Conservation (phyloP, 2,888 invertebrate species). For the Miltochrista miniata region DNA sequence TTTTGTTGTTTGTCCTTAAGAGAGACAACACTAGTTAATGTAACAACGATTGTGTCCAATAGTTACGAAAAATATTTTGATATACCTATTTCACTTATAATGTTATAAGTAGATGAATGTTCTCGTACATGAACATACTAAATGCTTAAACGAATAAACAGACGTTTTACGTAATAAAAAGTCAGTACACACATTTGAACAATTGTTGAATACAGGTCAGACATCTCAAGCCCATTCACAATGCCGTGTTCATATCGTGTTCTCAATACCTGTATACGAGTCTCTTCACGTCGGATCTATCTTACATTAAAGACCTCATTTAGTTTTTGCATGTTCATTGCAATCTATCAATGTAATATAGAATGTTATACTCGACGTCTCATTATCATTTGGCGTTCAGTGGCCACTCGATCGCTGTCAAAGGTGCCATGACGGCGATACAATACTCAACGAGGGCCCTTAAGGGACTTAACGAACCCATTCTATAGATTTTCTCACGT, state of each 20-base stretch:
- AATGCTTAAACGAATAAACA: too few species aligned
- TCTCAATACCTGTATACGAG: neutral
- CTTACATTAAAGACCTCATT: constrained; percentile 26
- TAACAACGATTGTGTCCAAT: too few species aligned
- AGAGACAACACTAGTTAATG: too few species aligned
- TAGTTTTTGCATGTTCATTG: constrained; percentile 41
- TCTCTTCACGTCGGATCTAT: constrained; percentile 16
- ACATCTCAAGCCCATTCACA: too few species aligned
- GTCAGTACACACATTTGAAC: too few species aligned
- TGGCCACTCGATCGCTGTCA: constrained; percentile 61
- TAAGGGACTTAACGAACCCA: constrained; percentile 77
- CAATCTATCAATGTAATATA: constrained; percentile 38
- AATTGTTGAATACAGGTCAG: too few species aligned
- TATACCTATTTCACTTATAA: too few species aligned
- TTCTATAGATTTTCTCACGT: constrained; percentile 79
- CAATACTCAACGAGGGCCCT: constrained; percentile 70
- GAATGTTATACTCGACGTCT: constrained; percentile 36
- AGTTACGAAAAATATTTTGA: too few species aligned
- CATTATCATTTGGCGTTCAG: constrained; percentile 50
- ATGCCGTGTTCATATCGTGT: neutral
- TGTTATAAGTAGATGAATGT: too few species aligned
- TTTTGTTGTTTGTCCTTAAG: too few species aligned
- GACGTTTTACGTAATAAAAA: too few species aligned
- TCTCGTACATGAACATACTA: too few species aligned
- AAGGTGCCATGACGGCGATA: constrained; percentile 63